Conservation (phyloP, 64 coral and sea anemone genomes). For the Dendronephthya gigantea region DNA sequence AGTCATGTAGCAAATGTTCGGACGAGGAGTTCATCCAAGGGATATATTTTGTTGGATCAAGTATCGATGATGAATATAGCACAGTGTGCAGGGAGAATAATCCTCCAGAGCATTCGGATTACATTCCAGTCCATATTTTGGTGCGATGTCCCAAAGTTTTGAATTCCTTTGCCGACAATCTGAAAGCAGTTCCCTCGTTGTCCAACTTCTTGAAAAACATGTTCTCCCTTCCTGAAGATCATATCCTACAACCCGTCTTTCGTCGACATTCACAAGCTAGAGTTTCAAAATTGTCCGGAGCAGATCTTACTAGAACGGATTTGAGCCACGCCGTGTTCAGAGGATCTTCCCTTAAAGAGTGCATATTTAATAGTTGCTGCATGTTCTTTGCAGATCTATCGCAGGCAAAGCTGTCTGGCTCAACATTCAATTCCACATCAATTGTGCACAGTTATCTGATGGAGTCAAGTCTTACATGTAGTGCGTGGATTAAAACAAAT, state of each 20-base stretch:
- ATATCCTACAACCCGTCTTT: not conserved
- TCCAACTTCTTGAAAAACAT: not conserved
- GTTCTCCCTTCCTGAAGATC: not conserved
- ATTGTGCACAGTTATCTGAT: no score
- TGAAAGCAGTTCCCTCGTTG: not conserved
- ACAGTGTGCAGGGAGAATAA: not conserved
- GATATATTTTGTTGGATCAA: not conserved
- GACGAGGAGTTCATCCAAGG: not conserved
- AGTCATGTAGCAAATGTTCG: not conserved
- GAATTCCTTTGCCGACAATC: not conserved
- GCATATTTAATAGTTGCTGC: not conserved
- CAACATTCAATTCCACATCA: no score
- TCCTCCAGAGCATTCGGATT: not conserved
- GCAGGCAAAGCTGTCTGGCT: not conserved
- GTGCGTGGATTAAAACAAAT: not conserved
- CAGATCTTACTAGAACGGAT: not conserved
- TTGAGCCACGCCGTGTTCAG: not conserved
- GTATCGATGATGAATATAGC: not conserved
- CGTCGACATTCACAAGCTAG: not conserved
- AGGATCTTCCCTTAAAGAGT: not conserved
- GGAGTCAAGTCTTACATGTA: not conserved
- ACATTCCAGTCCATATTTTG: not conserved
- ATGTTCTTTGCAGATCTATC: not conserved
- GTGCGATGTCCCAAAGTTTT: not conserved
- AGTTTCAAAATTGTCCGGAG: not conserved